A percentile compares a stretch with the other conserved stretches of the same genome.
Evolutionary conservation across 2,113 vertebrate genomes (phyloP).

Genomic region (Cryptomyrus ogoouensis): DNA sequence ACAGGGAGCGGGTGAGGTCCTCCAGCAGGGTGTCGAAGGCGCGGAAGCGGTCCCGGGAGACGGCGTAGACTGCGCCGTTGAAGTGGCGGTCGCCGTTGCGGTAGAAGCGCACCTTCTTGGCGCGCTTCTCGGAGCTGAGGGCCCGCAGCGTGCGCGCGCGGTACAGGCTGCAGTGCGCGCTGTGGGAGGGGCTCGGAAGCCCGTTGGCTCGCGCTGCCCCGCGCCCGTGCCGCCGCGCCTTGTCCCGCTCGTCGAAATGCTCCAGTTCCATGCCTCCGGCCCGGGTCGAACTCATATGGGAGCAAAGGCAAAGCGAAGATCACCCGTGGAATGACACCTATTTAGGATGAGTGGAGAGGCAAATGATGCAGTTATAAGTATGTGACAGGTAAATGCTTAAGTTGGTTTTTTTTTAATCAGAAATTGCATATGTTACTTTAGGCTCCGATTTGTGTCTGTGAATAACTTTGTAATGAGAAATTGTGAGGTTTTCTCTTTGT

Average conservation of each 20-base stretch:
- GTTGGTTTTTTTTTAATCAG: too few species aligned
- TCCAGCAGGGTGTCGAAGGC: conserved; percentile 91
- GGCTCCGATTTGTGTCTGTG: conserved; percentile 36
- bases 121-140: conserved; percentile 87
- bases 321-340: neutral
- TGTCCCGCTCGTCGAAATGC: conserved; percentile 93
- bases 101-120: conserved; percentile 96
- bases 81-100: conserved; percentile 96
- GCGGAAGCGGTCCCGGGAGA: conserved; percentile 85
- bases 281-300: neutral
- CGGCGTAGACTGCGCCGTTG: conserved; percentile 92
- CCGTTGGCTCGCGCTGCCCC: conserved; percentile 78
- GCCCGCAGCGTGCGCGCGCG: conserved; percentile 91
- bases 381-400: neutral
- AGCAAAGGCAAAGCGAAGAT: neutral
- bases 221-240: conserved; percentile 76
- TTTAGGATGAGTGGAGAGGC: neutral
- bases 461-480: conserved; percentile 64
- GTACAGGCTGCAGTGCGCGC: conserved; percentile 96
- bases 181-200: conserved; percentile 87
- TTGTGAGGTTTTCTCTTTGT: conserved; percentile 44
- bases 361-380: neutral
- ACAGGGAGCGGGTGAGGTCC: conserved; percentile 90
- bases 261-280: conserved; percentile 86
- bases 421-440: conserved; percentile 10